Conservation (phyloP, 2,113 vertebrate genomes). For the Heterotilapia buettikoferi region DNA sequence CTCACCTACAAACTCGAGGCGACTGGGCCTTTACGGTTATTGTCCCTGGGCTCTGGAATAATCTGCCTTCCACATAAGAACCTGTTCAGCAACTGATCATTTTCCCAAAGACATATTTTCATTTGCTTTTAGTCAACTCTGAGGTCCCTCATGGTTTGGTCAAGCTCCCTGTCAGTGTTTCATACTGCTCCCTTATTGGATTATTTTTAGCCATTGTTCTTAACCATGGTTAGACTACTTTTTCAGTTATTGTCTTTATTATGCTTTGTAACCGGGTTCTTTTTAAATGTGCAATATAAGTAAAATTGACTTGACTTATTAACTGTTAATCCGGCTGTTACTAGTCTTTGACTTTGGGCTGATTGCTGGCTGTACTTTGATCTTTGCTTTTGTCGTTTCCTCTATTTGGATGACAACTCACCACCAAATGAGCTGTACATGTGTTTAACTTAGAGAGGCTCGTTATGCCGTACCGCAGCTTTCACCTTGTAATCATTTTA, state of each 20-base stretch:
- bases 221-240: not conserved
- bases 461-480: not conserved
- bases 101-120: not conserved
- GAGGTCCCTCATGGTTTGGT: not conserved
- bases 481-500: constrained; percentile 23
- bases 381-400: not conserved
- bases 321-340: not conserved
- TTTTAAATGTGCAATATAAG: not conserved
- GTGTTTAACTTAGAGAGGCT: not conserved
- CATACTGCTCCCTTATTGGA: not conserved
- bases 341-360: not conserved
- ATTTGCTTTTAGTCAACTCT: not conserved
- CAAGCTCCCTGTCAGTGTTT: not conserved
- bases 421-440: not conserved
- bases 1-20: not conserved
- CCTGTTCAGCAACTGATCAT: not conserved
- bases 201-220: not conserved
- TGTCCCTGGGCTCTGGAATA: not conserved
- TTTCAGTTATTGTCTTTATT: not conserved
- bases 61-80: not conserved
- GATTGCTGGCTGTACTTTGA: not conserved
- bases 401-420: not conserved
- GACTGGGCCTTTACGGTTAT: not conserved
- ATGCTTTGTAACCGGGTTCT: not conserved
- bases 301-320: not conserved